Conservation (phyloP, 2,888 invertebrate genomes). For the Himalopsyche tibetana region DNA sequence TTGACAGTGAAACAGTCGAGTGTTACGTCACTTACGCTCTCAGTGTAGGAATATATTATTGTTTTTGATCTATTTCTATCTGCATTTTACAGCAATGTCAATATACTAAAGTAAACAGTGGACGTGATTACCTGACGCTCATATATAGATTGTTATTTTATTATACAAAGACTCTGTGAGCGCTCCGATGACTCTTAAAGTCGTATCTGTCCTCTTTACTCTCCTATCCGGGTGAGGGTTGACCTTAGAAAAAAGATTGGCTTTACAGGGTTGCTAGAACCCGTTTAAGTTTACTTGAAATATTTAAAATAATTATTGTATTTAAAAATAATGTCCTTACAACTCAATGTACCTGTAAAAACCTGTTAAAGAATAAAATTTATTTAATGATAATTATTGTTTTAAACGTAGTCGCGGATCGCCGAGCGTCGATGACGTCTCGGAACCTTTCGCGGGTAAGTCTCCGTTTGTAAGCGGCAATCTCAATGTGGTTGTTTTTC, state of each 20-base stretch:
- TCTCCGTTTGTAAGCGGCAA: slow-evolving; percentile 1
- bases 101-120: no score
- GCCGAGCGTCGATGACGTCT: background rate
- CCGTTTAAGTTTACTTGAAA: slow-evolving; percentile 19
- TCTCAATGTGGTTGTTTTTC: slow-evolving; percentile 14
- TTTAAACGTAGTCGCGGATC: slow-evolving; percentile 13
- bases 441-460: background rate
- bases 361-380: slow-evolving; percentile 12
- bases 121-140: no score
- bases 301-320: slow-evolving; percentile 27
- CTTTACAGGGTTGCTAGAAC: slow-evolving; percentile 13
- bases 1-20: no score
- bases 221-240: slow-evolving; percentile 31
- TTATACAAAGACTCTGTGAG: no score
- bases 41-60: no score
- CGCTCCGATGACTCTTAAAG: no score
- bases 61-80: no score
- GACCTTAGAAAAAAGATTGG: slow-evolving; percentile 9
- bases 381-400: slow-evolving; percentile 27
- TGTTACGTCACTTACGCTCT: no score
- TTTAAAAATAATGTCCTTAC: slow-evolving; percentile 39
- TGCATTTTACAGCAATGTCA: no score
- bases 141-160: no score
- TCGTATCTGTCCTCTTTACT: no score
- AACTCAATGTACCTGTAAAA: slow-evolving; percentile 42